Conservation (phyloP, 2,888 invertebrate species). For the Petrophora chlorosata region DNA sequence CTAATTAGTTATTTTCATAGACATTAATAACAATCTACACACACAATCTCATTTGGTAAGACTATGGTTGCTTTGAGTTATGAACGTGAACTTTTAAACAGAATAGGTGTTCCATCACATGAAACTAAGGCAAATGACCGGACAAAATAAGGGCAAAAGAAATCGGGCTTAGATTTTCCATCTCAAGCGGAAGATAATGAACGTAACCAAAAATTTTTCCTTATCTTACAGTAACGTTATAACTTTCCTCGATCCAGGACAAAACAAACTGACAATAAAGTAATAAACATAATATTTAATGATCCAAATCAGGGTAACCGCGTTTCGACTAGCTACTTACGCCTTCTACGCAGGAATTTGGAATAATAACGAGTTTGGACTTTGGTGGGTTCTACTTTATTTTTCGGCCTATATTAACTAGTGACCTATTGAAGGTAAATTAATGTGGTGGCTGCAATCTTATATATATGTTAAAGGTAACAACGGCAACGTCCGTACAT, state of each 20-base stretch:
- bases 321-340: slow-evolving; percentile 4
- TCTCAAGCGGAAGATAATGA: slow-evolving; percentile 15
- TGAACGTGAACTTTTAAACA: too few species aligned
- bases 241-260: slow-evolving; percentile 36
- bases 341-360: too few species aligned
- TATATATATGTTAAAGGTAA: too few species aligned
- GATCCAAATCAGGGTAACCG: slow-evolving; percentile 29
- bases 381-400: slow-evolving; percentile 6
- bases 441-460: too few species aligned
- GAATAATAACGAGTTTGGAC: slow-evolving; percentile 5
- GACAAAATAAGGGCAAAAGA: background rate
- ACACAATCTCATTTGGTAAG: too few species aligned
- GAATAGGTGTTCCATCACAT: too few species aligned
- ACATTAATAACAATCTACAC: too few species aligned
- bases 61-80: too few species aligned
- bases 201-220: slow-evolving; percentile 26
- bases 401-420: background rate
- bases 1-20: too few species aligned
- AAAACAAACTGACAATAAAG: slow-evolving; percentile 38
- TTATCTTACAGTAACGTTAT: slow-evolving; percentile 22
- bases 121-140: too few species aligned
- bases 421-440: background rate
- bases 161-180: slow-evolving; percentile 8
- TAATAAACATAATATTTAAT: slow-evolving; percentile 35
- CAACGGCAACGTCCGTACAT: too few species aligned